Percentiles rank a stretch among this genome's conserved stretches.
These are phyloP conservation scores for Peromyscus aztecus DNA, from an alignment of 2,797 vertebrate species.

Conservation along the genomic window DNA sequence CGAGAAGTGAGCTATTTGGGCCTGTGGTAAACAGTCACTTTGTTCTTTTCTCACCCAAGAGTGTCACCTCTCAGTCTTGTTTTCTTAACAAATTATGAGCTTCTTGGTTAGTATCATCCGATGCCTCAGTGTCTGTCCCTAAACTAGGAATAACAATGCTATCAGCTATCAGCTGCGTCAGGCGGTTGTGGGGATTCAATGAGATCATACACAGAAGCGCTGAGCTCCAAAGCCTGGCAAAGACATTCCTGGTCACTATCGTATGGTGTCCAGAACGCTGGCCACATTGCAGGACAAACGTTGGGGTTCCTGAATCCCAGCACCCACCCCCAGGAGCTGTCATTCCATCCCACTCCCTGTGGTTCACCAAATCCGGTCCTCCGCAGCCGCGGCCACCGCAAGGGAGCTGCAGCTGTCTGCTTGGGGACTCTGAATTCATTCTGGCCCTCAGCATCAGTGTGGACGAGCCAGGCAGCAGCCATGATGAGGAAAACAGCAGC, in stretches of 20 bases:
- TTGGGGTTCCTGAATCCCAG: background rate
- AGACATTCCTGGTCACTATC: background rate
- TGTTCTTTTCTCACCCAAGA: background rate
- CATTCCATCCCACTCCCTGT: background rate
- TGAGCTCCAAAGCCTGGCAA: constrained; percentile 5
- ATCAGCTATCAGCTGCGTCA: too few species aligned
- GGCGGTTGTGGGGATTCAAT: background rate
- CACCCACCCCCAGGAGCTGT: background rate
- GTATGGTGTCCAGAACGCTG: background rate
- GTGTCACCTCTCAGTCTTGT: background rate
- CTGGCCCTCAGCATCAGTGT: constrained; percentile 41
- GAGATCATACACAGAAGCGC: background rate
- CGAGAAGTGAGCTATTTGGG: background rate
- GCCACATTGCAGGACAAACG: background rate
- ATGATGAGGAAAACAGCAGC: constrained; percentile 65
- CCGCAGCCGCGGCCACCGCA: too few species aligned
- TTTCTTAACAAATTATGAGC: background rate
- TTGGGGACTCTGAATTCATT: background rate
- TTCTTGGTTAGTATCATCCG: background rate
- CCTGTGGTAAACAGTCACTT: background rate
- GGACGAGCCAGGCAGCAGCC: constrained; percentile 33
- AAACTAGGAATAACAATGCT: background rate
- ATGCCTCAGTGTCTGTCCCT: constrained; percentile 15
- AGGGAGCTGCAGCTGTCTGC: background rate
- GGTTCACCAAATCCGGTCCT: background rate